Evolutionary conservation across 2,797 vertebrate genomes (phyloP).

Genomic region (Pagetopsis macropterus): DNA sequence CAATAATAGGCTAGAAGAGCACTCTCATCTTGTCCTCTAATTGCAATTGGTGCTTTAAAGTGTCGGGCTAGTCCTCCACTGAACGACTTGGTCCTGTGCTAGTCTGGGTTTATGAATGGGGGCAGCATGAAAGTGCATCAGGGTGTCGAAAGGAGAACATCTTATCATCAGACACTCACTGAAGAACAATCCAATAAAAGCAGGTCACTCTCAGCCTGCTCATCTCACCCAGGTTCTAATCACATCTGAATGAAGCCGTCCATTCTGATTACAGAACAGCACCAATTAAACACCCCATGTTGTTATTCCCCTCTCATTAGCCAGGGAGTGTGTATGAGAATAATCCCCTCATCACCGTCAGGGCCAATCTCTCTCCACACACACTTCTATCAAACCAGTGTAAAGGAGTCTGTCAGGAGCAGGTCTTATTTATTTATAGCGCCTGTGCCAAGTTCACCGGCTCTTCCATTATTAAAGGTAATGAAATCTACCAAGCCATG

Average conservation of each 20-base stretch:
- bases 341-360: conserved; percentile 37
- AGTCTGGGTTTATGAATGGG: conserved; percentile 48
- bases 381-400: conserved; percentile 56
- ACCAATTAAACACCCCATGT: conserved; percentile 73
- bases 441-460: conserved; percentile 69
- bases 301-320: conserved; percentile 77
- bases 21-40: conserved; percentile 18
- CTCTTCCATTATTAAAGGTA: conserved; percentile 77
- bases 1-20: conserved; percentile 9
- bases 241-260: conserved; percentile 73
- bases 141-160: conserved; percentile 17
- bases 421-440: conserved; percentile 78
- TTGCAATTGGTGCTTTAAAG: conserved; percentile 17
- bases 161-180: conserved; percentile 48
- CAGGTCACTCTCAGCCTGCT: conserved; percentile 55
- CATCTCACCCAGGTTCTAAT: conserved; percentile 57
- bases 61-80: conserved; percentile 11
- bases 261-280: conserved; percentile 70
- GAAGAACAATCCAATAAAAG: conserved; percentile 70
- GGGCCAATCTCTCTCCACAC: conserved; percentile 38
- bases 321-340: conserved; percentile 42
- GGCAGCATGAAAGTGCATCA: conserved; percentile 30
- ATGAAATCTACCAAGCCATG: conserved; percentile 69
- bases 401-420: conserved; percentile 60
- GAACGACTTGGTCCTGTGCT: conserved; percentile 3